phyloP scores from a whole-genome alignment of 2,113 vertebrate species.

The Montifringilla adamsi region DNA sequence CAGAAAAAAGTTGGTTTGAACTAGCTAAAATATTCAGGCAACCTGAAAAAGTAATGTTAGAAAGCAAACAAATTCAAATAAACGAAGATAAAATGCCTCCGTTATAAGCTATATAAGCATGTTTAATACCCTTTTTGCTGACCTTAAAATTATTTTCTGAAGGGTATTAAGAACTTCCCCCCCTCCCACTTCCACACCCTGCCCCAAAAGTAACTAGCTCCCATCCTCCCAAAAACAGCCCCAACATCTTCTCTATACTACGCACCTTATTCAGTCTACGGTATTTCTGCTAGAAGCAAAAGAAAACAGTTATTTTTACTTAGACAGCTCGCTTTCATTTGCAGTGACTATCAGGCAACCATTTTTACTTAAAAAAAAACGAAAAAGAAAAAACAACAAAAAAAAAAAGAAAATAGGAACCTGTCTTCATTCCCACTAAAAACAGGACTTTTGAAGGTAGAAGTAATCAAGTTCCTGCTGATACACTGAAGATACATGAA shows the following conservation, averaged over 20 bases:
- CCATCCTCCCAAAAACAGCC: conserved; percentile 47
- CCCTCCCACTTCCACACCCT: conserved; percentile 44
- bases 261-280: conserved; percentile 64
- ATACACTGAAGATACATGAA: background rate
- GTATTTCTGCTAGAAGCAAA: conserved; percentile 65
- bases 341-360: conserved; percentile 54
- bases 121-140: background rate
- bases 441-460: background rate
- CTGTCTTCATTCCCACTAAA: conserved; percentile 32
- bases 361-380: background rate
- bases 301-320: conserved; percentile 59
- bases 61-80: background rate
- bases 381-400: background rate
- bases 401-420: background rate
- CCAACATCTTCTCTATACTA: conserved; percentile 60
- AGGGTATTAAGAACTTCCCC: background rate
- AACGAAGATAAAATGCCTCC: background rate
- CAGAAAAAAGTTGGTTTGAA: background rate
- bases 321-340: conserved; percentile 46
- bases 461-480: conserved; percentile 10
- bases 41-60: background rate
- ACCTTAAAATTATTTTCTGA: background rate
- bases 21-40: background rate
- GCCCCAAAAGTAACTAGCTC: conserved; percentile 54
- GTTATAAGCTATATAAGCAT: background rate